Base-by-base conservation (phyloP, 2,113 vertebrate species). In the Brienomyrus brachyistius region DNA sequence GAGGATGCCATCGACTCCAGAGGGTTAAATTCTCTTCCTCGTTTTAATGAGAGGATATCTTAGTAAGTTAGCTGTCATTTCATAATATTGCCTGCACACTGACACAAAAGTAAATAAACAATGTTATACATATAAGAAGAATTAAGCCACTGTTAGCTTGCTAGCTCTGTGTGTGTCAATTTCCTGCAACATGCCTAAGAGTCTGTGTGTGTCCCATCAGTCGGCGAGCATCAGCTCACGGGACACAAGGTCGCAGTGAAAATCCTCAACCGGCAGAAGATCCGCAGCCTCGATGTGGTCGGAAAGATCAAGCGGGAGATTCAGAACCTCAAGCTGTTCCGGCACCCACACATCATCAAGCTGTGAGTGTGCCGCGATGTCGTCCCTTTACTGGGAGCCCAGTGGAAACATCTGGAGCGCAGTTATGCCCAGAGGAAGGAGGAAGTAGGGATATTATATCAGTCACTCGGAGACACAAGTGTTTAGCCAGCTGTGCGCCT, bases 301-400 rank as follows among this genome's bases (percentile, higher is more conserved):
- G 98, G 98, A 88, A 99, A 99, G 95, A 99, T 99, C 95, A 99
- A 99, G 92, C 93, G 98, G 80, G 98, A 99, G 95, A 99, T 99
- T 91, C 98, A 99, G 93, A 99, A 99, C 93, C 96, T 99, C 77
- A 99, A 99, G 92, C 97, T 99, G 93, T 99, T 99, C 92, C 96
- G 98, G 90, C 98, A 99, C 93, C 98, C 98, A 45, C 98, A 99
- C 93, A 99, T 99, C 92, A 99, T 99, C 95, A 99, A 99, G 93
- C 94, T 99, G 98, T 99, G 94, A 98, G 98, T 98, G 90, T 11
- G 89, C 50, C 88, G n/a, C 62, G 19, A 15, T 48, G 9, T 4
- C 13, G 21, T 7, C 17, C 13, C 4, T 62, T 43, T 88, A 31
- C 23, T 23, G 27, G 5, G 17, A 62, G 35, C 86, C 31, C 50